Evolutionary conservation across 2,888 invertebrate genomes (phyloP), one percentile per base, ranked within the genome.

Genomic region (Spisula solida): DNA sequence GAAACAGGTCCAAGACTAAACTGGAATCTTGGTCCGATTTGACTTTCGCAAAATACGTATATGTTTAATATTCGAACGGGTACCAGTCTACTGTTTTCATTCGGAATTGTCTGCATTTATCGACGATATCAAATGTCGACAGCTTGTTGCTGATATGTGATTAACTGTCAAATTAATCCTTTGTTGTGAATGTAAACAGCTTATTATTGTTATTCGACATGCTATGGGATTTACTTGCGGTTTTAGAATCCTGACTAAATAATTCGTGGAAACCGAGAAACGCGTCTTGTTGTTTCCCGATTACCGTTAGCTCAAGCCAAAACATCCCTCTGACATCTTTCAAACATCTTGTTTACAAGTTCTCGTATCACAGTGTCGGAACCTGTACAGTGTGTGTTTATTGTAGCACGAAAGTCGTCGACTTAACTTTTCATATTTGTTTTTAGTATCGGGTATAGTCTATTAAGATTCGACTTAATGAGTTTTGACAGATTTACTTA

Each of bases 111-210:
- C 41, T 2, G 51, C 31, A 41, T 75, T 75, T 48, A 84, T 78
- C 51, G 75, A 31, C 29, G 70, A 34, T n/a, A 25, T n/a, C 51
- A 16, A 25, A 41, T 87, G 82, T 75, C 82, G 78, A n/a, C 78
- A 83, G 78, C 25, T 79, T 78, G 20, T 29, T 55, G 82, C 82
- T 82, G 82, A 87, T 79, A 47, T 79, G n/a, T 60, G 82, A 87
- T 87, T 41, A 82, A 83, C 87, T 87, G 87, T 87, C 87, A 87
- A 82, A 78, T 83, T 87, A 87, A 87, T 87, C 79, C 8, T n/a
- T 47, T 87, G 82, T 79, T 87, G 82, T 87, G 87, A 87, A 87
- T 56, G 82, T 79, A 87, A 87, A 87, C 79, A 87, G 5, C 56
- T 79, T 56, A 78, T 47, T 87, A 82, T 82, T 87, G 79, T 79